Evolutionary conservation across 2,797 vertebrate species (phyloP), one percentile per base, ranked within the genome.

Genomic region (Poeciliopsis paucimaculata): DNA sequence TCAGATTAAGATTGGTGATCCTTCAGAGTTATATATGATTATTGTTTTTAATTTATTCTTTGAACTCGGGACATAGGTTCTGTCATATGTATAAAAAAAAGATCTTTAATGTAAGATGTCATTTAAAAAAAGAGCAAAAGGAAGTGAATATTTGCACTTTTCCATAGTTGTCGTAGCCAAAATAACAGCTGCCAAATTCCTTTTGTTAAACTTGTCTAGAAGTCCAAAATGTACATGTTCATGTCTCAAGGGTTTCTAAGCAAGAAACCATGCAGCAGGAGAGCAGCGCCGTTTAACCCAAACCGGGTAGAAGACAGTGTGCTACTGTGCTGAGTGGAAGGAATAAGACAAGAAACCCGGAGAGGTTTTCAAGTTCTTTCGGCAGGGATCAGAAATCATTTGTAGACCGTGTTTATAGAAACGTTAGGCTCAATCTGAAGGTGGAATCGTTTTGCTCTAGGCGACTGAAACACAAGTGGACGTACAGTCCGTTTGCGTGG

Each of bases 181-280:
- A 90, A 84, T n/a, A 77, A 85, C 80, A 89, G 87, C 91, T 93
- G 93, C 91, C 93, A 91, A 92, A 90, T 86, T 87, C 74, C 85
- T 82, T 77, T 80, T 80, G 68, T 86, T 79, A 57, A 86, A 81
- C 81, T 85, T 81, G 86, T 83, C 82, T 77, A 81, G 80, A 89
- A 85, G 72, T 87, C 84, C 85, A 88, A 85, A 85, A 84, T 78
- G 46, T 78, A 62, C 77, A 87, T 76, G 12, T 76, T 36, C 55
- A 43, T 86, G 77, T 88, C 82, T 53, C 41, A 31, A 66, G 64
- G 45, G 73, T 68, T 41, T 72, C 26, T 28, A 34, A 71, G n/a
- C 53, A 57, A 31, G 28, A 13, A 72, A 46, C n/a, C 41, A 46
- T 31, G n/a, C 43, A 31, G 43, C 41, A 15, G 15, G 9, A 26